phyloP scores from a whole-genome alignment of 2,113 vertebrate genomes.

The Origma solitaria region DNA sequence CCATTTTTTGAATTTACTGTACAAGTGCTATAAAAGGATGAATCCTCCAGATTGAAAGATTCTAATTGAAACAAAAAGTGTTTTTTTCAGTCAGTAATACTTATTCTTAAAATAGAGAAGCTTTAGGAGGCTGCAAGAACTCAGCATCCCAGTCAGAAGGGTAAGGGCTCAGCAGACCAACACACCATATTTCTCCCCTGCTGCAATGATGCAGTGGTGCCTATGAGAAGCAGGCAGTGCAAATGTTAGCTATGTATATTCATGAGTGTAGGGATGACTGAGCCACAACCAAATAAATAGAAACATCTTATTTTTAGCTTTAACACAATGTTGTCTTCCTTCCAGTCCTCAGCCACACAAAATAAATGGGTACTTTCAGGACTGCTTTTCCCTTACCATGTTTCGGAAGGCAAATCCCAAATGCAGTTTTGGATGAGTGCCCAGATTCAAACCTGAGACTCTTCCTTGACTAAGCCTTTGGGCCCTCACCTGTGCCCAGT shows the following conservation, averaged over 20 bases:
- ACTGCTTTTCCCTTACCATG: background rate
- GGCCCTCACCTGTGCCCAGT: background rate
- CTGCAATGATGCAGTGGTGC: accelerated
- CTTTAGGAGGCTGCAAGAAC: background rate
- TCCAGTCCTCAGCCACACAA: background rate
- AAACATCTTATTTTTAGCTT: background rate
- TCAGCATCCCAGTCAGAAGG: accelerated
- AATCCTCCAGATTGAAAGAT: background rate
- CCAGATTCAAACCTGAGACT: background rate
- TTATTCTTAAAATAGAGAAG: background rate
- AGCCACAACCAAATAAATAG: background rate
- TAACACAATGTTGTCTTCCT: background rate
- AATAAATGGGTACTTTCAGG: background rate
- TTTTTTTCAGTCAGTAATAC: background rate
- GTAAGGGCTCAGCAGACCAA: background rate
- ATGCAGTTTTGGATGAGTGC: background rate
- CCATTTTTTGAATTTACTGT: background rate
- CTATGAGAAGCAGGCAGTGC: background rate
- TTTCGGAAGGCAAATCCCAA: background rate
- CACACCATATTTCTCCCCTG: accelerated
- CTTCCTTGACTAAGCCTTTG: background rate
- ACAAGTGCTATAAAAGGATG: background rate
- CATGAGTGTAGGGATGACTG: background rate
- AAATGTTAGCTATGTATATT: background rate
- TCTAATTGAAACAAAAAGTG: background rate